phyloP scores from a whole-genome alignment of 1,140 invertebrate genomes.

The Papilio glaucus region DNA sequence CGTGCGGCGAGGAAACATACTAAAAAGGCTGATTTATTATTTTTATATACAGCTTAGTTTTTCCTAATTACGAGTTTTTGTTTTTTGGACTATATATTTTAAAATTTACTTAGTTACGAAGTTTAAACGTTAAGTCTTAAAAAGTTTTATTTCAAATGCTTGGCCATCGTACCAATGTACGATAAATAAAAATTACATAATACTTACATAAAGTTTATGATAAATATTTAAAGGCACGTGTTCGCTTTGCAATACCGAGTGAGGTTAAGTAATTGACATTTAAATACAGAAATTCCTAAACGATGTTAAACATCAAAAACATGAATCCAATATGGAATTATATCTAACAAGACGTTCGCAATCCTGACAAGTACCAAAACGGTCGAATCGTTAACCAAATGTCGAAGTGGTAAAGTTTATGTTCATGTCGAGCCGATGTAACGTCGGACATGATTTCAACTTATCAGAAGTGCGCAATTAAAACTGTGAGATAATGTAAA shows the following conservation, averaged over 20 bases:
- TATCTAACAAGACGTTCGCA: slow-evolving; percentile 29
- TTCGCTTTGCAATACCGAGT: background rate
- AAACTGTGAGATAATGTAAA: slow-evolving; percentile 67
- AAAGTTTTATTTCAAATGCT: background rate
- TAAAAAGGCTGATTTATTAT: no score
- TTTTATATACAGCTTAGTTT: no score
- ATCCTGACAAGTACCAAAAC: slow-evolving; percentile 29
- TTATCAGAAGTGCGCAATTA: slow-evolving; percentile 50
- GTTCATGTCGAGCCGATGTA: background rate
- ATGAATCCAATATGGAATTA: slow-evolving; percentile 22
- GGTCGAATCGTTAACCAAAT: slow-evolving; percentile 27
- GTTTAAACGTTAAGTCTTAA: no score
- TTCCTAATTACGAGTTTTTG: no score
- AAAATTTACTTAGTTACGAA: no score
- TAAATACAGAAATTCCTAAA: slow-evolving; percentile 21
- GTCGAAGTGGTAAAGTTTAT: slow-evolving; percentile 29
- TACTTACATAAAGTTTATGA: background rate
- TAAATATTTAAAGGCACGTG: slow-evolving; percentile 13
- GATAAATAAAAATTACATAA: background rate
- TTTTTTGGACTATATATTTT: no score
- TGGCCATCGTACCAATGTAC: background rate
- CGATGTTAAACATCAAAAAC: slow-evolving; percentile 19
- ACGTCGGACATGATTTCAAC: slow-evolving; percentile 38
- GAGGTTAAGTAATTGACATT: slow-evolving; percentile 3
- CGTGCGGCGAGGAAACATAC: no score